Evolutionary conservation across 2,113 vertebrate genomes (phyloP), one percentile per base, ranked within the genome.

Genomic region (Strix uralensis): DNA sequence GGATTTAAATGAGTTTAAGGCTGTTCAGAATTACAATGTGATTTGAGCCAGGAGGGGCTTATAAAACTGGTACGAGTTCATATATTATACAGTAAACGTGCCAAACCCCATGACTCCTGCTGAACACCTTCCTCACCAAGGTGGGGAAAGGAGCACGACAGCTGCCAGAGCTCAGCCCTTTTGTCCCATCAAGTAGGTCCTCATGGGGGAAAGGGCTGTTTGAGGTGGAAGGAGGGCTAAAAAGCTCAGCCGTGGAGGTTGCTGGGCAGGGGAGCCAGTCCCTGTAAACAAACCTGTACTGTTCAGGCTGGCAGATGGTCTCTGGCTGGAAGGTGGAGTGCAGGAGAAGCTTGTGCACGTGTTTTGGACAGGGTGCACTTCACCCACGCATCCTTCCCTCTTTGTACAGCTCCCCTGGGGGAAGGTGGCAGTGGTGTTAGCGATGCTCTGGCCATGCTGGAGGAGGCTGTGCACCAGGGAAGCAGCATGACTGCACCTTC

Each of bases 1-100:
- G 95, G 97, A 94, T 97, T 96, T 97, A 97, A 97, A 97, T 96
- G 91, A 97, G 87, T 95, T 95, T 95, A 96, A 65, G 77, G 46
- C 95, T 97, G 96, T 91, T 94, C 95, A 93, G 96, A 97, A 96
- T 97, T 81, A 97, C 94, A 97, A 95, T 96, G 92, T 29, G 90
- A 93, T 90, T 85, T 70, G 79, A 94, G 88, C 91, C 94, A 92
- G 81, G 93, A 95, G 88, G 61, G 86, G 90, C 91, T 95, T 96
- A 92, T 88, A 94, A 97, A 97, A 92, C 71, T 59, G 74, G 42
- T 91, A 11, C 0, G 18, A 92, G 96, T 96, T 94, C 86, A 74
- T 93, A 52, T 94, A 92, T 94, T 94, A 74, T 62, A 57, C 26
- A 55, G 70, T 82, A 88, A 95, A 95, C 0, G 1, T 67, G 72